These are phyloP conservation scores for Oceanodroma leucorhoa DNA, from an alignment of 2,797 vertebrate genomes.

Conservation along the genomic window DNA sequence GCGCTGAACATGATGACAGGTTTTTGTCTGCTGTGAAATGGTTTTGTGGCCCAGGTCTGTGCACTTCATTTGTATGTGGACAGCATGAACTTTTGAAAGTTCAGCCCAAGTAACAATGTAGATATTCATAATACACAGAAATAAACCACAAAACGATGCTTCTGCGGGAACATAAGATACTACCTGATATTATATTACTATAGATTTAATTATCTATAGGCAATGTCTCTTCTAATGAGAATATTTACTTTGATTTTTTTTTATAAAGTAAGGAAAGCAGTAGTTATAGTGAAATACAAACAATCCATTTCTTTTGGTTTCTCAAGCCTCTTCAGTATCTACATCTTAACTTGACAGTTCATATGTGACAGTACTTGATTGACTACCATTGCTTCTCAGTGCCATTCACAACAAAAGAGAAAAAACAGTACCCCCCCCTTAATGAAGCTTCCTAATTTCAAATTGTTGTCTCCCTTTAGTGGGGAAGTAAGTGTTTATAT, in stretches of 20 bases:
- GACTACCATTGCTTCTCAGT: not conserved
- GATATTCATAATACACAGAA: not conserved
- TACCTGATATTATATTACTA: not conserved
- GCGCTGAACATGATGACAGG: not conserved
- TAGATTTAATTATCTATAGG: not conserved
- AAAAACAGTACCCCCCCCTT: not conserved
- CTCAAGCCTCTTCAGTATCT: not conserved
- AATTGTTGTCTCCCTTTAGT: not conserved
- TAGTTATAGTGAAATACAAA: not conserved
- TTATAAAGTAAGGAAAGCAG: not conserved
- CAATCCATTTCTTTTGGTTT: not conserved
- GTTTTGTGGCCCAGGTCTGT: accelerated
- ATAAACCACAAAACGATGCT: not conserved
- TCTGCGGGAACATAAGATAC: not conserved
- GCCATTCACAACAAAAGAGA: not conserved
- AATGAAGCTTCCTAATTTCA: not conserved
- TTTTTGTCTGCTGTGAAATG: not conserved
- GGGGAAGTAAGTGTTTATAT: not conserved
- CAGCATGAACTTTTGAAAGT: not conserved
- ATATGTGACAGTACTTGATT: not conserved
- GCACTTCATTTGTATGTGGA: accelerated
- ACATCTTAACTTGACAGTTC: not conserved
- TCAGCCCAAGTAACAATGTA: not conserved
- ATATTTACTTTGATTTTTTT: not conserved
- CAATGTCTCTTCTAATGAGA: not conserved